Evolutionary conservation across 2,113 vertebrate species (phyloP).

Genomic region (Eulemur rufifrons): DNA sequence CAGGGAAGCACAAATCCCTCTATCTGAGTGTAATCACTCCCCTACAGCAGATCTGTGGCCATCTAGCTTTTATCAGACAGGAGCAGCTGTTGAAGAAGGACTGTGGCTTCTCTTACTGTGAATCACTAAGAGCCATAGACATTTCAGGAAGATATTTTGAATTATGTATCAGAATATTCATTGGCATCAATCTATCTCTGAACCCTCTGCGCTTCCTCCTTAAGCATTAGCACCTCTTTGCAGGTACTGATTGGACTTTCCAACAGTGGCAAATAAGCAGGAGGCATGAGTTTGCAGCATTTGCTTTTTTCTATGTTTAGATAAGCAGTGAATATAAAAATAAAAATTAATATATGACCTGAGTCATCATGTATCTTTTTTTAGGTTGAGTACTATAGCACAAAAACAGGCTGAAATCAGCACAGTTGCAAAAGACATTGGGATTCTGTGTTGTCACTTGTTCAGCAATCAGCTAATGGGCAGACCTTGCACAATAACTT

Average conservation of each 20-base stretch:
- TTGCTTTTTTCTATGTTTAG: slow-evolving; percentile 54
- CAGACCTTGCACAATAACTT: slow-evolving; percentile 48
- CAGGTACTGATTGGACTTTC: background rate
- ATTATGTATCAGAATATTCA: background rate
- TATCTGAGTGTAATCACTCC: background rate
- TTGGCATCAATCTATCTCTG: background rate
- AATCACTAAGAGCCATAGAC: background rate
- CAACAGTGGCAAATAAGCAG: background rate
- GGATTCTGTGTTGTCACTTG: background rate
- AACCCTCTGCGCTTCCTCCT: background rate
- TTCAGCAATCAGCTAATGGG: slow-evolving; percentile 52
- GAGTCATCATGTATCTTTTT: slow-evolving; percentile 39
- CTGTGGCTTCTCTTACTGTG: background rate
- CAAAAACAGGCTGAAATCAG: slow-evolving; percentile 50
- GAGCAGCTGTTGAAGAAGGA: background rate
- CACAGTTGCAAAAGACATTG: slow-evolving; percentile 35
- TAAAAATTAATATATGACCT: slow-evolving; percentile 28
- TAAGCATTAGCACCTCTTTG: background rate
- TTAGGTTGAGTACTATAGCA: background rate
- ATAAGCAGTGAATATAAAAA: slow-evolving; percentile 27
- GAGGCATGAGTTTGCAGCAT: background rate
- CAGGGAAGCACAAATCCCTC: background rate
- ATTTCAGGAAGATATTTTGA: background rate
- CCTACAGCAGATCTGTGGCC: background rate
- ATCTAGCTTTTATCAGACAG: background rate